Conservation (phyloP, 2,888 invertebrate species). For the Drosophila percnosoma region DNA sequence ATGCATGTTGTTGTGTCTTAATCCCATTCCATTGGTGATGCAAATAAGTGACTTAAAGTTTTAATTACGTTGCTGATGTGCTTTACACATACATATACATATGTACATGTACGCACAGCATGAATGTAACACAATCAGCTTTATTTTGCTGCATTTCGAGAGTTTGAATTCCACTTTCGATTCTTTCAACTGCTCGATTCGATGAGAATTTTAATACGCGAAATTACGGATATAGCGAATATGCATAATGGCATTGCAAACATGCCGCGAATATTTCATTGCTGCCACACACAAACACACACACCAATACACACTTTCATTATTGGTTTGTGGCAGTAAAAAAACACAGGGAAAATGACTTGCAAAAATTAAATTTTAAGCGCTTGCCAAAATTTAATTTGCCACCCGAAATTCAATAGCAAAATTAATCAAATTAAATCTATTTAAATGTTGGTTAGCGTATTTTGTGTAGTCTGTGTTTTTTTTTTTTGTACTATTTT, state of each 20-base stretch:
- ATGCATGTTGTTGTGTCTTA: neutral
- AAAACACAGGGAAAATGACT: conserved; percentile 13
- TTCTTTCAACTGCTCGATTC: neutral
- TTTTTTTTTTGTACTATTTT: neutral
- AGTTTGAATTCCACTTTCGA: neutral
- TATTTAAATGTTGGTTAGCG: neutral
- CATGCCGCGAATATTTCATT: conserved; percentile 49
- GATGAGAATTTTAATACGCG: conserved; percentile 3
- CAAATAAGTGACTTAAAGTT: neutral
- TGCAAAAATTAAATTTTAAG: conserved; percentile 37
- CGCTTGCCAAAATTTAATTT: conserved; percentile 27
- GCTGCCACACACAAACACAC: neutral
- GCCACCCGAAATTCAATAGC: conserved; percentile 26
- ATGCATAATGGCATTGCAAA: conserved; percentile 42
- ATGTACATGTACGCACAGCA: neutral
- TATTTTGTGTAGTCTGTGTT: neutral
- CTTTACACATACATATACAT: neutral
- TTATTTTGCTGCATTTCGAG: neutral
- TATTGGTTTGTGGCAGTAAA: conserved; percentile 2
- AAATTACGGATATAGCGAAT: conserved; percentile 6
- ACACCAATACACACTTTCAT: neutral
- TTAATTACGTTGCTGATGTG: neutral
- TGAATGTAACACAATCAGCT: neutral
- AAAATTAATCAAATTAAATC: neutral
- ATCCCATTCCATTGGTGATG: neutral